Percentiles rank a stretch among this genome's conserved stretches.
Evolutionary conservation across 1,140 invertebrate genomes (phyloP).

Genomic region (Prorops nasuta): DNA sequence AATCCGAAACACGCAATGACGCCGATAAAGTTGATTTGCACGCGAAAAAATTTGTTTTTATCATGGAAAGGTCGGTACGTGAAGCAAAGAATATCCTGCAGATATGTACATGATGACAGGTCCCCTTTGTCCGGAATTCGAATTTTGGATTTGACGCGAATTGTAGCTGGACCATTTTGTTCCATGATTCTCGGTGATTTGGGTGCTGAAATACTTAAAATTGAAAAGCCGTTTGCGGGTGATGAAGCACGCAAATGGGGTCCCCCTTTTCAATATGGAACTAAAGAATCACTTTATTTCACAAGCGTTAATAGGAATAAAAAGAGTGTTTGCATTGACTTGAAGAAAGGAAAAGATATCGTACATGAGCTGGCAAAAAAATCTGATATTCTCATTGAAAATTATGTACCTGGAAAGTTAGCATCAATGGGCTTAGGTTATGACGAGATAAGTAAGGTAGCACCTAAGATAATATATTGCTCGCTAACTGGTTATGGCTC

Average conservation of each 20-base stretch:
- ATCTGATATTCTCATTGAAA: constrained; percentile 90
- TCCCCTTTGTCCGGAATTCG: constrained; percentile 65
- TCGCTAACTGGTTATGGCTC: constrained; percentile 91
- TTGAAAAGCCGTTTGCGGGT: constrained; percentile 76
- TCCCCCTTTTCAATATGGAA: constrained; percentile 79
- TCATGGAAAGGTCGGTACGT: background rate
- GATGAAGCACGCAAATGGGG: constrained; percentile 93
- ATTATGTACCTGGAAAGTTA: constrained; percentile 91
- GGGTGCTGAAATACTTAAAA: constrained; percentile 93
- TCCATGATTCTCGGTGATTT: constrained; percentile 92
- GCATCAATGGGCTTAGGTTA: constrained; percentile 78
- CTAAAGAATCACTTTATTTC: constrained; percentile 82
- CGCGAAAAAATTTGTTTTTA: too few species aligned
- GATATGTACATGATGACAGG: constrained; percentile 11
- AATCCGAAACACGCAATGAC: too few species aligned
- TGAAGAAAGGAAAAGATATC: constrained; percentile 77
- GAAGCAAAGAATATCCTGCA: constrained; percentile 9
- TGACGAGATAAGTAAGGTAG: constrained; percentile 66
- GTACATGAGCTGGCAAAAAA: constrained; percentile 71
- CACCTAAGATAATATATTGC: constrained; percentile 88
- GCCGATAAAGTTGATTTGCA: too few species aligned
- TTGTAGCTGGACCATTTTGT: constrained; percentile 75
- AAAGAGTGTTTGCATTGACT: constrained; percentile 86
- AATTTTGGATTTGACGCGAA: constrained; percentile 80
- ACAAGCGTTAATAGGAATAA: constrained; percentile 91